Conservation (phyloP, 2,888 invertebrate genomes). For the Spodoptera picta region DNA sequence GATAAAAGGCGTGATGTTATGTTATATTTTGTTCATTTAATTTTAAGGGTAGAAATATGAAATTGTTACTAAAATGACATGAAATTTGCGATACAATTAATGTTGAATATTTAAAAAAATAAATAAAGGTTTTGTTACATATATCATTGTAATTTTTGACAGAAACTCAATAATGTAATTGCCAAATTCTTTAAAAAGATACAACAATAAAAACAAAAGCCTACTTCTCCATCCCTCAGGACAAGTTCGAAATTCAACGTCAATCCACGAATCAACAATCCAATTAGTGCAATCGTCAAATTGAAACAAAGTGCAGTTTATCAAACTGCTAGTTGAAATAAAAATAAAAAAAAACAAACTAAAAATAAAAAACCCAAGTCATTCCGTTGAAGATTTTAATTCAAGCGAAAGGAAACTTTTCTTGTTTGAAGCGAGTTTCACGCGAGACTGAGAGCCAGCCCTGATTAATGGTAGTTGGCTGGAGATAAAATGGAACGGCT, state of each 20-base stretch:
- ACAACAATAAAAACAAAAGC: not conserved
- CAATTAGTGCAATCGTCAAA: slow-evolving; percentile 59
- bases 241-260: slow-evolving; percentile 14
- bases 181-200: not conserved
- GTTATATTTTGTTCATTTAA: no score
- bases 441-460: slow-evolving; percentile 50
- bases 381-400: slow-evolving; percentile 75
- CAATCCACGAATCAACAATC: slow-evolving; percentile 47
- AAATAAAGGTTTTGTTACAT: no score
- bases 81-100: no score
- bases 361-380: slow-evolving; percentile 64
- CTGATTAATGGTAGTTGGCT: slow-evolving; percentile 70
- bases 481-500: slow-evolving; percentile 56
- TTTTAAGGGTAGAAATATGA: no score
- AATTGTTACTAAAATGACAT: no score
- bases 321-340: slow-evolving; percentile 62
- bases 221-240: not conserved
- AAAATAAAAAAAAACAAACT: slow-evolving; percentile 38
- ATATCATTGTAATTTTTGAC: not conserved
- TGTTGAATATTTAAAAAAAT: no score
- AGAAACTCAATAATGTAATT: not conserved
- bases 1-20: no score
- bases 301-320: slow-evolving; percentile 67
- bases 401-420: slow-evolving; percentile 78
- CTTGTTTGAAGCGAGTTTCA: slow-evolving; percentile 72